Percentiles rank a stretch among this genome's conserved stretches.
Conservation (phyloP, 2,888 invertebrate species). For the Ptychoptera albimana region DNA sequence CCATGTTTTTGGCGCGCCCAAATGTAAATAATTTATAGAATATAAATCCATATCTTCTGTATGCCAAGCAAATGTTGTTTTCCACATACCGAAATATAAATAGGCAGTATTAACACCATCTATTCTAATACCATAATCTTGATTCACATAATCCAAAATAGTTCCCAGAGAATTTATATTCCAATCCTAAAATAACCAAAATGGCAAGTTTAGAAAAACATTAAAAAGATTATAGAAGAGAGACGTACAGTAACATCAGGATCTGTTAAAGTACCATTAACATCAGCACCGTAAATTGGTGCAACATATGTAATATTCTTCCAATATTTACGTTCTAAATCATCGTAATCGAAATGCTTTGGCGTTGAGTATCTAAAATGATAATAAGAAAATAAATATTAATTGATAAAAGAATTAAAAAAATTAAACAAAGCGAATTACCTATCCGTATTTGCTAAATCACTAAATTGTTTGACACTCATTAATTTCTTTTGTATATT, state of each 20-base stretch:
- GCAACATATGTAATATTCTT: constrained; percentile 91
- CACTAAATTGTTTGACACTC: constrained; percentile 75
- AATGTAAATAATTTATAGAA: constrained; percentile 96
- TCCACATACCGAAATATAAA: constrained; percentile 99
- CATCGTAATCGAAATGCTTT: constrained; percentile 67
- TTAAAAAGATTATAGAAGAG: no score
- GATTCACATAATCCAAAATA: constrained; percentile 84
- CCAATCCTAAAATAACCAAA: no score
- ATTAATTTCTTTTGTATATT: constrained; percentile 89
- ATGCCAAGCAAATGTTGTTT: constrained; percentile 99
- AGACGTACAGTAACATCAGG: constrained; percentile 61
- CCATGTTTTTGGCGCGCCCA: constrained; percentile 77
- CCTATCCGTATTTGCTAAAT: constrained; percentile 62
- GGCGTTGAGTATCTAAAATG: constrained; percentile 48
- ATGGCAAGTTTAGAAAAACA: no score
- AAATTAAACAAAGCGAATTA: constrained; percentile 25
- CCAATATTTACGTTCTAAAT: constrained; percentile 92
- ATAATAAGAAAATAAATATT: no score
- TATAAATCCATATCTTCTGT: constrained; percentile 99
- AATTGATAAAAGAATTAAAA: constrained; percentile 2
- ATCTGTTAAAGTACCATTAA: constrained; percentile 88
- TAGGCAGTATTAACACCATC: constrained; percentile 98
- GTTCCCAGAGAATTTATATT: constrained; percentile 88
- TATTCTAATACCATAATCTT: constrained; percentile 89
- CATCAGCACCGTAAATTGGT: constrained; percentile 97